A percentile compares a stretch with the other conserved stretches of the same genome.
phyloP scores from a whole-genome alignment of 2,113 vertebrate species.

The Phaethornis superciliosus region DNA sequence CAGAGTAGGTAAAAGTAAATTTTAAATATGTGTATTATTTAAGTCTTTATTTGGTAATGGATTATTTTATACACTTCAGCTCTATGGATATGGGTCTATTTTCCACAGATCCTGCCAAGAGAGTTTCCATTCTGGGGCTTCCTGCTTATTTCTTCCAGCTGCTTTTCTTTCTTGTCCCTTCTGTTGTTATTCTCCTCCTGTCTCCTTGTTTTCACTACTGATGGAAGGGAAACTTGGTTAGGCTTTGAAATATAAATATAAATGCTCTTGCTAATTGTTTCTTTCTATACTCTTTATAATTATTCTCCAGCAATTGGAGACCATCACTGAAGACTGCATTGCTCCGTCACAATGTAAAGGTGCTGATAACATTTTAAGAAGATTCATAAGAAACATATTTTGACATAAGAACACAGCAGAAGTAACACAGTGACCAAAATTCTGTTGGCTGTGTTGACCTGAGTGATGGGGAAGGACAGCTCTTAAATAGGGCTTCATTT shows the following conservation, averaged over 20 bases:
- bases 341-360: background rate
- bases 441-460: background rate
- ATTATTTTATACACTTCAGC: slow-evolving; percentile 36
- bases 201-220: slow-evolving; percentile 53
- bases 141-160: slow-evolving; percentile 72
- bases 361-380: background rate
- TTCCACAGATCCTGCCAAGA: slow-evolving; percentile 65
- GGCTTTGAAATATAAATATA: slow-evolving; percentile 47
- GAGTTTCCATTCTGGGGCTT: slow-evolving; percentile 60
- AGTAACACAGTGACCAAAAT: background rate
- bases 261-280: slow-evolving; percentile 59
- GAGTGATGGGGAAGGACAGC: background rate
- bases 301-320: background rate
- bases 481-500: background rate
- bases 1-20: background rate
- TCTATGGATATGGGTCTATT: slow-evolving; percentile 38
- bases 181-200: slow-evolving; percentile 64
- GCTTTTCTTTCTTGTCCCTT: slow-evolving; percentile 65
- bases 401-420: background rate
- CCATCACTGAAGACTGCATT: background rate
- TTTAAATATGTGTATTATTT: background rate
- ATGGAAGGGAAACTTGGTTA: slow-evolving; percentile 3
- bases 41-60: slow-evolving; percentile 13
- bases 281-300: slow-evolving; percentile 49
- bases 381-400: background rate